A percentile compares a stretch with the other conserved stretches of the same genome.
Conservation (phyloP, 2,888 invertebrate species). For the Hirtodrosophila histrioides region DNA sequence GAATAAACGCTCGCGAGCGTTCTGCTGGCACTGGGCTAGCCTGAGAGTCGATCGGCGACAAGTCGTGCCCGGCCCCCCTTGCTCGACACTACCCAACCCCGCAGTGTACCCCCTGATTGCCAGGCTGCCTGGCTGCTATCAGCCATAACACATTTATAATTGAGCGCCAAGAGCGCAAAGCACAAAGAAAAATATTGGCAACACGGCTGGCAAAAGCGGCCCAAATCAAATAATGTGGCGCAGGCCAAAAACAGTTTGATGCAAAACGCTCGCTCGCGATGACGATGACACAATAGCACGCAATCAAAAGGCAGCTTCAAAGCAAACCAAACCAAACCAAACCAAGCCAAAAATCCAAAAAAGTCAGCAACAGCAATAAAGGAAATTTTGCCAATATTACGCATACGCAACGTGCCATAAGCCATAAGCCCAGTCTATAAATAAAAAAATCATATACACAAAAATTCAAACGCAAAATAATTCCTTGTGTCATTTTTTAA, state of each 20-base stretch:
- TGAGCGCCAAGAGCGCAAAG: constrained; percentile 47
- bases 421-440: constrained; percentile 38
- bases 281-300: constrained; percentile 72
- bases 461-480: constrained; percentile 29
- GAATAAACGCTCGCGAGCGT: constrained; percentile 52
- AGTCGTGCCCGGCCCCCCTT: constrained; percentile 41
- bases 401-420: constrained; percentile 64
- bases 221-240: constrained; percentile 73
- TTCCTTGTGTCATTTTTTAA: constrained; percentile 61
- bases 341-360: constrained; percentile 3
- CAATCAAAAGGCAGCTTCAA: constrained; percentile 41
- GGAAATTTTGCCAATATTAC: constrained; percentile 59
- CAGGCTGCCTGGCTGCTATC: constrained; percentile 59
- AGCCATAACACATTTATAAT: constrained; percentile 68
- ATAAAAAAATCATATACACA: constrained; percentile 29
- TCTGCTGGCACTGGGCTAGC: constrained; percentile 22
- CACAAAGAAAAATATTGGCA: constrained; percentile 47
- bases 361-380: constrained; percentile 5
- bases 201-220: constrained; percentile 46
- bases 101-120: constrained; percentile 6
- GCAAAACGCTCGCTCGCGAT: constrained; percentile 75
- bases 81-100: no score
- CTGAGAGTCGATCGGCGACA: constrained; percentile 59
- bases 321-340: constrained; percentile 5
- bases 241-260: constrained; percentile 74